Conservation (phyloP, 2,113 vertebrate species). For the Tragelaphus strepsiceros region DNA sequence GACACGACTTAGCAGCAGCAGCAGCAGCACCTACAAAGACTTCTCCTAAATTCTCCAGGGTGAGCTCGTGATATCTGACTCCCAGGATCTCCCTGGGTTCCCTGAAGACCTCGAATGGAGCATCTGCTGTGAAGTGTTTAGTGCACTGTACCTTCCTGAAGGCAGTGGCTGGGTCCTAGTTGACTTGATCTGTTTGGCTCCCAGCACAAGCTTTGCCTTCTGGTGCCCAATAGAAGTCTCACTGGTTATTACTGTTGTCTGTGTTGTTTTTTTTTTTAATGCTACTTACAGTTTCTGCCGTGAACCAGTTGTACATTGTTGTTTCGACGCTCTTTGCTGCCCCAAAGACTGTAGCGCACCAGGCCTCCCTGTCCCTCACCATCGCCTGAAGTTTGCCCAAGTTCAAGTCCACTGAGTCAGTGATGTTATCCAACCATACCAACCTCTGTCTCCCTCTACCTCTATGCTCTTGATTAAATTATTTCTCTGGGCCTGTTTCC, state of each 20-base stretch:
- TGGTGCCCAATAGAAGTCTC: not conserved
- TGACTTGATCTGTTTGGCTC: not conserved
- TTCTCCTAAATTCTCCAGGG: not conserved
- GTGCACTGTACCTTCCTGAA: not conserved
- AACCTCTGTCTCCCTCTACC: not conserved
- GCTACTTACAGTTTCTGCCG: not conserved
- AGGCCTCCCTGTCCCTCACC: not conserved
- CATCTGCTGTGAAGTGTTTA: not conserved
- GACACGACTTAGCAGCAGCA: too few relatives aligned
- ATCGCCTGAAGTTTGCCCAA: not conserved
- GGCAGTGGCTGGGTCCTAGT: not conserved
- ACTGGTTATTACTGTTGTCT: not conserved
- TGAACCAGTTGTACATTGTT: not conserved
- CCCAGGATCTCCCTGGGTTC: rapidly evolving
- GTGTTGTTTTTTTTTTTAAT: not conserved
- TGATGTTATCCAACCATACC: not conserved
- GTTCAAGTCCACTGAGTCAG: not conserved
- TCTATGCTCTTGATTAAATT: not conserved
- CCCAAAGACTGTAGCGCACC: rapidly evolving
- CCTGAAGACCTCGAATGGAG: not conserved
- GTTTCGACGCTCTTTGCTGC: not conserved
- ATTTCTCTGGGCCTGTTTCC: not conserved
- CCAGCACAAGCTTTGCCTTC: not conserved
- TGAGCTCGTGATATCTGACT: not conserved
- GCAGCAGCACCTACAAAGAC: not conserved